Evolutionary conservation across 2,888 invertebrate genomes (phyloP), one percentile per base, ranked within the genome.

Genomic region (Drosophila macrospina): DNA sequence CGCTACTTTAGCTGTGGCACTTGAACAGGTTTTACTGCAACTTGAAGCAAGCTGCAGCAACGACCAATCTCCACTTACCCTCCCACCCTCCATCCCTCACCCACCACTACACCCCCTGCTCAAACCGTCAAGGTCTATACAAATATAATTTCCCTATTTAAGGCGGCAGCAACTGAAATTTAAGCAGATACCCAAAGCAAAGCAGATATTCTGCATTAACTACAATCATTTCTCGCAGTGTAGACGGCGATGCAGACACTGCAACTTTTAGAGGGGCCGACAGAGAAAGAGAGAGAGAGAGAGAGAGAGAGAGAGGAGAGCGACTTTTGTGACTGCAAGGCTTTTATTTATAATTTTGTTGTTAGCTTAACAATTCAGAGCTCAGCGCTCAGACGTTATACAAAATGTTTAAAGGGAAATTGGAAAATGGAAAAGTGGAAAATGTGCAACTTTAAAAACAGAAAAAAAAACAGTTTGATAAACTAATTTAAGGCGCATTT

Each of bases 401-500:
- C 54, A 60, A 64, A 59, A 67, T 52, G 37, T 55, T 55, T 26
- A 59, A 74, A 42, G 48, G 20, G 20, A 20, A 39, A 64, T 36
- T 24, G 51, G 41, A 39, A 61, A 52, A 60, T 11, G 15, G 36
- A 26, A 41, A 48, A 52, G 57, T 30, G 56, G 30, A 52, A 45
- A 45, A 13, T 13, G 2, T 20, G 10, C 0, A 13, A 60, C 34
- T 72, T 66, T 50, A 45, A 63, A 67, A 32, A n/a, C n/a, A n/a
- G n/a, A 62, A 50, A 44, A 26, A 3, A 26, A 32, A 62, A 50
- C 37, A 16, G 54, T 63, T 80, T 80, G 65, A 68, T 65, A 76
- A 85, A 85, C 85, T 81, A 87, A 82, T 82, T 82, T 78, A 63
- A 66, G 34, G 57, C 41, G 13, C 36, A 54, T 61, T 44, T 57